phyloP scores from a whole-genome alignment of 92 coral and sea anemone genomes.

The Bergia sp. region DNA sequence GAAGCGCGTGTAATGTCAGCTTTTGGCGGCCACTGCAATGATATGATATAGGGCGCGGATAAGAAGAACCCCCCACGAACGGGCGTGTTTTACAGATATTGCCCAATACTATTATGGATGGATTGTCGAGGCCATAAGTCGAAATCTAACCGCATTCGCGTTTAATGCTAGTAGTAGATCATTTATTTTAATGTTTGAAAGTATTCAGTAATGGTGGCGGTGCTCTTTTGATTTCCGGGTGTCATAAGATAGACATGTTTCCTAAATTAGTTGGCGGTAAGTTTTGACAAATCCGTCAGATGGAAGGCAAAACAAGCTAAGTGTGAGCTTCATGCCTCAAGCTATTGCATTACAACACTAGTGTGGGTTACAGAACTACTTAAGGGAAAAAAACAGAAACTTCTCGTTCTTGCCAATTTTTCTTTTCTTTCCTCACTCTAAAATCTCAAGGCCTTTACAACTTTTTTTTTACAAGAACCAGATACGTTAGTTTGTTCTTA shows the following conservation, averaged over 20 bases:
- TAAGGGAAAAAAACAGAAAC: no score
- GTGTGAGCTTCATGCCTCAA: no score
- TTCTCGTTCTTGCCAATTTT: no score
- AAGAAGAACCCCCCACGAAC: not conserved
- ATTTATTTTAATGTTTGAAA: not conserved
- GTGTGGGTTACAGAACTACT: no score
- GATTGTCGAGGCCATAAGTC: no score
- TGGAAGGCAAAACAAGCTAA: no score
- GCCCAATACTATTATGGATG: not conserved
- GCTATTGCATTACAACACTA: no score
- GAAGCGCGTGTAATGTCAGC: no score
- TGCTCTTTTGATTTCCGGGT: slow-evolving; percentile 20
- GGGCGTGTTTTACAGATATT: not conserved
- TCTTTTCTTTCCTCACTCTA: no score
- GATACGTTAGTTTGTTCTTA: no score
- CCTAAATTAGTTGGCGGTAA: not conserved
- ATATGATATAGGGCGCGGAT: not conserved
- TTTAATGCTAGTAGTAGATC: not conserved
- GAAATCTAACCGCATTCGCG: not conserved
- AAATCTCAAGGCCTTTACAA: no score
- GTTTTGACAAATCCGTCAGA: not conserved
- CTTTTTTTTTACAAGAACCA: no score
- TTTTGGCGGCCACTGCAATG: not conserved
- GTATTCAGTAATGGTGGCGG: slow-evolving; percentile 25
- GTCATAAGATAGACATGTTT: not conserved